Evolutionary conservation across 2,888 invertebrate genomes (phyloP).

Genomic region (Coenonympha glycerion): DNA sequence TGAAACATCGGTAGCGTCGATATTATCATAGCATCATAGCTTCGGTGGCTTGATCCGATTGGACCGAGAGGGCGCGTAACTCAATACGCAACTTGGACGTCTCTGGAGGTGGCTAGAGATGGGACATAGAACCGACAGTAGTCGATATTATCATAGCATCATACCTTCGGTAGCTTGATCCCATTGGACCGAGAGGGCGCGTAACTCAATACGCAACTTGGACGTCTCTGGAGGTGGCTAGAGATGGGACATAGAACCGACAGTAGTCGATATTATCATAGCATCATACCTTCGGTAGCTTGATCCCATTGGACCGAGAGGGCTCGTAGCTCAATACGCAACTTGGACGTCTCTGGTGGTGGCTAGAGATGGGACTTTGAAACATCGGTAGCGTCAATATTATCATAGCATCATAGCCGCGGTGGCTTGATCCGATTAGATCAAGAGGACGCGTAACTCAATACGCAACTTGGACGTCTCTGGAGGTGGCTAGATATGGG

Average conservation of each 20-base stretch:
- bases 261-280: conserved; percentile 36
- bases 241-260: conserved; percentile 29
- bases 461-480: conserved; percentile 69
- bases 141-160: conserved; percentile 42
- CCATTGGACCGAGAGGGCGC: conserved; percentile 59
- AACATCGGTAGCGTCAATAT: conserved; percentile 4
- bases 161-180: conserved; percentile 44
- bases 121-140: background rate
- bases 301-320: conserved; percentile 60
- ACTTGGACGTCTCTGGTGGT: conserved; percentile 58
- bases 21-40: conserved; percentile 56
- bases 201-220: conserved; percentile 72
- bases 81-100: conserved; percentile 71
- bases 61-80: conserved; percentile 62
- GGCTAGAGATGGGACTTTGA: conserved; percentile 32
- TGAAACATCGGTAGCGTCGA: background rate
- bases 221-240: conserved; percentile 48
- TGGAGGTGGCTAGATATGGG: conserved; percentile 37
- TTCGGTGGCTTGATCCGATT: conserved; percentile 53
- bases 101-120: conserved; percentile 34
- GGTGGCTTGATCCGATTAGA: conserved; percentile 57
- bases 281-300: conserved; percentile 38
- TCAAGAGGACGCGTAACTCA: conserved; percentile 62
- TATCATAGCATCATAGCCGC: conserved; percentile 41
- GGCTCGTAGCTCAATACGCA: conserved; percentile 69